Base-by-base conservation (phyloP, 1,140 invertebrate genomes). In the Drosophila elegans region DNA sequence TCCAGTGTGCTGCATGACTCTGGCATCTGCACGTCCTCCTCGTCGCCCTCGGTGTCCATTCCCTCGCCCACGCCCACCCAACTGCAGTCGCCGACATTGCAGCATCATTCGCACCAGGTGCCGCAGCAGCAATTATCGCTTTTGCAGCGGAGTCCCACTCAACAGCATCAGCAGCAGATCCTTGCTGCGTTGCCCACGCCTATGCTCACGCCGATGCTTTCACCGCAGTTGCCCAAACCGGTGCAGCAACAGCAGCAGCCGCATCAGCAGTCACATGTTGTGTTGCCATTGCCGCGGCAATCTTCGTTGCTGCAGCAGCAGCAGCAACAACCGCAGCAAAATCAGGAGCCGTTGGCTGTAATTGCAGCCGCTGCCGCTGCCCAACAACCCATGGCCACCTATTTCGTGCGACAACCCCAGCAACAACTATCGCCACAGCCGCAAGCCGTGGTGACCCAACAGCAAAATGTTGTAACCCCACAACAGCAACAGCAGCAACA, bases 21-120 rank as follows among this genome's bases (percentile, higher is more conserved):
- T 3, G 91, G 91, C 29, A 86, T 92, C 27, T 92, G 89, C 36
- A 92, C 91, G 3, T 92, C 91, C 1, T 92, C 91, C 0, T 92
- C 91, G 0, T 88, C 91, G 44, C 75, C 92, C 5, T 83, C 91
- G 6, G 75, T 91, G n/a, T 90, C 91, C 3, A 80, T 91, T 45
- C 81, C 93, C 2, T 92, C 92, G 32, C 86, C 91, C 2, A 88
- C 83, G 10, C 78, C 85, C 1, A 66, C 74, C 4, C 86, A 92
- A 10, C 52, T 92, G 34, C 91, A 91, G 32, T 91, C 90, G 21
- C 85, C 85, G 0, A 90, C 85, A 3, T 49, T 68, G 29, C 82
- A 83, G 9, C 64, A 67, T 32, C 68, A 63, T 1, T 49, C 64
- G 32, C 74, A 73, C n/a, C 83, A 76, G 36, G 53, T 51, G 51